phyloP scores from a whole-genome alignment of 2,888 invertebrate species.

The Lissocephala sabroskyi region DNA sequence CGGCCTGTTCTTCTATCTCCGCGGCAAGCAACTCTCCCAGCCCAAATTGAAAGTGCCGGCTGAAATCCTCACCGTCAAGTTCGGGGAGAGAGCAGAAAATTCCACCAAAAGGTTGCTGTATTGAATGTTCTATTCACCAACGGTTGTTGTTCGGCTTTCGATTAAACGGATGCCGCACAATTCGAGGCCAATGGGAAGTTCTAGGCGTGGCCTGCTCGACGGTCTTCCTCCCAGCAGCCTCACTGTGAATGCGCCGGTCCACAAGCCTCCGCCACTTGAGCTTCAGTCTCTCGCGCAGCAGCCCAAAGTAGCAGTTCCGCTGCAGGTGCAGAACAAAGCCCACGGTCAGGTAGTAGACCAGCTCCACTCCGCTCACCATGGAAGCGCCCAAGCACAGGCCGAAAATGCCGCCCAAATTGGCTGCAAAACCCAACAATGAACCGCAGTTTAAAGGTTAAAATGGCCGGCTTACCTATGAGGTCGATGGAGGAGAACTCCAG shows the following conservation, averaged over 20 bases:
- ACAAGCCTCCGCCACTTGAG: constrained; percentile 21
- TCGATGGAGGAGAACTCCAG: constrained; percentile 72
- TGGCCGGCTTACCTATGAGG: constrained; percentile 66
- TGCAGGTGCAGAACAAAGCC: constrained; percentile 61
- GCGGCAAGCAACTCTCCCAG: constrained; percentile 10
- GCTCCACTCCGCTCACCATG: constrained; percentile 71
- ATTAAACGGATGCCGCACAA: constrained; percentile 42
- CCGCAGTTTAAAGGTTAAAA: too few species aligned
- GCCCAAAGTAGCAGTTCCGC: constrained; percentile 44
- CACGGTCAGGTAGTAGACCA: constrained; percentile 71
- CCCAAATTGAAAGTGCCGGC: too few species aligned
- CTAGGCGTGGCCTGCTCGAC: too few species aligned
- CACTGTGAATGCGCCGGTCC: too few species aligned
- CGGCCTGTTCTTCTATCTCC: constrained; percentile 53
- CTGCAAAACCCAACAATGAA: constrained; percentile 41
- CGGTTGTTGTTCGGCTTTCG: constrained; percentile 15
- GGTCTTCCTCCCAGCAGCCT: too few species aligned
- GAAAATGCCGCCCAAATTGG: constrained; percentile 73
- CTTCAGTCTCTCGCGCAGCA: constrained; percentile 22
- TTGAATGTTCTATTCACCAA: too few species aligned
- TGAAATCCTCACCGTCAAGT: too few species aligned
- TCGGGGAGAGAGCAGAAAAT: too few species aligned
- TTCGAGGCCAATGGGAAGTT: too few species aligned
- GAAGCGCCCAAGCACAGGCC: constrained; percentile 74
- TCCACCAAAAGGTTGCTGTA: too few species aligned